Percentiles rank a stretch among this genome's conserved stretches.
These are phyloP conservation scores for Emesis russula DNA, from an alignment of 2,888 invertebrate genomes.

Conservation along the genomic window DNA sequence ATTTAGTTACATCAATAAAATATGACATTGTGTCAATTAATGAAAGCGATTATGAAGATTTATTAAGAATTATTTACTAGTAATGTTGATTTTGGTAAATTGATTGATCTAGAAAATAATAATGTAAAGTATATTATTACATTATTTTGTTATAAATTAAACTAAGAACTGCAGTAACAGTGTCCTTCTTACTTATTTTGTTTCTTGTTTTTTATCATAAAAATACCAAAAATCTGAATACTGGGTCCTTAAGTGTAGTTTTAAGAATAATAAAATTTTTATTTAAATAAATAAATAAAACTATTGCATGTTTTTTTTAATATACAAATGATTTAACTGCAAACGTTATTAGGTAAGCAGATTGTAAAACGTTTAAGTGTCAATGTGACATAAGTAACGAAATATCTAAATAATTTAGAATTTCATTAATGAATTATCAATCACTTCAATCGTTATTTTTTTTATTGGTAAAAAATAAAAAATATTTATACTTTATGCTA, in stretches of 20 bases:
- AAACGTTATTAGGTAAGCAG: conserved; percentile 8
- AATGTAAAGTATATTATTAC: background rate
- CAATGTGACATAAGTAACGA: background rate
- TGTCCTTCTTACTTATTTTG: too few relatives aligned
- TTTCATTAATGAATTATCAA: background rate
- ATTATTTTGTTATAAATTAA: background rate
- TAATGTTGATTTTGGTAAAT: background rate
- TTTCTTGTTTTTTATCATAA: background rate
- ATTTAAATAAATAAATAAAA: background rate
- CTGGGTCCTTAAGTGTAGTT: background rate
- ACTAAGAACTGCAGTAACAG: background rate
- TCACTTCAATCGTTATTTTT: too few relatives aligned
- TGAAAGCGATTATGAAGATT: too few relatives aligned
- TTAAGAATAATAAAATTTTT: background rate
- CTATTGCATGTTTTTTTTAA: background rate
- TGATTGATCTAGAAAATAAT: background rate
- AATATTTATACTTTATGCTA: background rate
- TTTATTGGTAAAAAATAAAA: background rate
- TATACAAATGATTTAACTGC: background rate
- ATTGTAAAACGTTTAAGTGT: background rate
- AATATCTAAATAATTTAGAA: too few relatives aligned
- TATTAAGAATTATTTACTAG: too few relatives aligned
- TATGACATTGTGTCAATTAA: too few relatives aligned
- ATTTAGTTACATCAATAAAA: too few relatives aligned
- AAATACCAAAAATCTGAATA: background rate